Conservation (phyloP, 2,888 invertebrate species). For the Drepanosiphum platanoidis region DNA sequence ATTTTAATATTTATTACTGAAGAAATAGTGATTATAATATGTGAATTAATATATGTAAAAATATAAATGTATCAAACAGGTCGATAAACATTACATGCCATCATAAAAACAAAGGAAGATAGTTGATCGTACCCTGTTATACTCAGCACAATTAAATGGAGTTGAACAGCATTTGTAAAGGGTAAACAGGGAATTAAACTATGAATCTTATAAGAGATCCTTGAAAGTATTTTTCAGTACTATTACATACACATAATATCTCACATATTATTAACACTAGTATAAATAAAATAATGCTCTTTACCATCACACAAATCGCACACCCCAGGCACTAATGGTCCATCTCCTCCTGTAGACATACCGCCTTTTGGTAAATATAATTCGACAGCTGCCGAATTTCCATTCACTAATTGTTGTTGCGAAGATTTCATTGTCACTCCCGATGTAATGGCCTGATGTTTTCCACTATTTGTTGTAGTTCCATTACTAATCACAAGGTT, state of each 20-base stretch:
- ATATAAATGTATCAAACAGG: too few species aligned
- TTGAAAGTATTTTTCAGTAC: too few species aligned
- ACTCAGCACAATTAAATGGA: too few species aligned
- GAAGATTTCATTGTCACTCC: slow-evolving; percentile 29
- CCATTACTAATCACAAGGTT: slow-evolving; percentile 1
- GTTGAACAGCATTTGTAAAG: too few species aligned
- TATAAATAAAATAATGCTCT: neutral
- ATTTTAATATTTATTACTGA: neutral
- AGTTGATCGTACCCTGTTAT: too few species aligned
- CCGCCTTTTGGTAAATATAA: slow-evolving; percentile 27
- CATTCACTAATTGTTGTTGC: slow-evolving; percentile 48
- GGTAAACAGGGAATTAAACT: too few species aligned
- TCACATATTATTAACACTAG: neutral
- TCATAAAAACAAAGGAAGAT: too few species aligned
- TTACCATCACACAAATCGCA: slow-evolving; percentile 51
- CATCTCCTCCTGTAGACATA: slow-evolving; percentile 4
- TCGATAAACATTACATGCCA: too few species aligned
- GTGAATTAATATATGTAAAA: too few species aligned
- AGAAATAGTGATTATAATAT: too few species aligned
- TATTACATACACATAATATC: too few species aligned
- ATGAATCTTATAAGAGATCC: too few species aligned
- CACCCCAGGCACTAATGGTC: slow-evolving; percentile 21
- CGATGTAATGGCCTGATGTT: slow-evolving; percentile 29
- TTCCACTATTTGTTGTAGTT: slow-evolving; percentile 2
- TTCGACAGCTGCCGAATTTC: slow-evolving; percentile 37